Conservation (phyloP, 2,888 invertebrate species). For the Cylloceria caligata region DNA sequence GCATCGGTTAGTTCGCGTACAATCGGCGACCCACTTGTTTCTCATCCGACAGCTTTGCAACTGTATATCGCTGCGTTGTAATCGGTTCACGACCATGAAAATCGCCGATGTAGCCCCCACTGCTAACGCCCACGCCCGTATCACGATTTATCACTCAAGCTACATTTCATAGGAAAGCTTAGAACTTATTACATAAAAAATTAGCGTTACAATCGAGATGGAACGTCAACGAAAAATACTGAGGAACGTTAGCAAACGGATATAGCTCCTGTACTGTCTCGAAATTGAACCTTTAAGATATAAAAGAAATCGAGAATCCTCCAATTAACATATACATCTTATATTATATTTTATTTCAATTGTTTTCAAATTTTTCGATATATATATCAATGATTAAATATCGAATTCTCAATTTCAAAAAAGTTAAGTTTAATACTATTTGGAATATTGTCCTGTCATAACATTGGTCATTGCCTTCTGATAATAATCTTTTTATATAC, state of each 20-base stretch:
- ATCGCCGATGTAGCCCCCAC: slow-evolving; percentile 55
- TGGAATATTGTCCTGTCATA: no score
- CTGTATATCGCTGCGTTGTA: slow-evolving; percentile 53
- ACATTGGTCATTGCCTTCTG: no score
- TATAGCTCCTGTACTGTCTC: neutral
- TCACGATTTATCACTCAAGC: slow-evolving; percentile 53
- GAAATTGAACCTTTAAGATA: neutral
- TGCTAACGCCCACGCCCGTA: slow-evolving; percentile 36
- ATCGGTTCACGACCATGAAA: slow-evolving; percentile 64
- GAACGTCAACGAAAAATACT: neutral
- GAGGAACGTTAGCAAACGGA: no score
- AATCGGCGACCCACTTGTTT: slow-evolving; percentile 61
- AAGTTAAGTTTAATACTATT: no score
- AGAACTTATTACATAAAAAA: slow-evolving; percentile 28
- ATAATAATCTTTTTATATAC: no score
- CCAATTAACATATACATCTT: neutral
- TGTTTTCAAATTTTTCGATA: no score
- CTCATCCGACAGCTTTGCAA: slow-evolving; percentile 49
- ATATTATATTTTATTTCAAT: no score
- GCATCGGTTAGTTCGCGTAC: slow-evolving; percentile 29
- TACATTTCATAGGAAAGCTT: slow-evolving; percentile 47
- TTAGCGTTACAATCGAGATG: neutral
- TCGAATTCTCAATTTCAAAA: no score
- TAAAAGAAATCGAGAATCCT: neutral
- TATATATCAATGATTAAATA: no score